phyloP scores from a whole-genome alignment of 2,113 vertebrate species.

The Cricetomys ansorgei region DNA sequence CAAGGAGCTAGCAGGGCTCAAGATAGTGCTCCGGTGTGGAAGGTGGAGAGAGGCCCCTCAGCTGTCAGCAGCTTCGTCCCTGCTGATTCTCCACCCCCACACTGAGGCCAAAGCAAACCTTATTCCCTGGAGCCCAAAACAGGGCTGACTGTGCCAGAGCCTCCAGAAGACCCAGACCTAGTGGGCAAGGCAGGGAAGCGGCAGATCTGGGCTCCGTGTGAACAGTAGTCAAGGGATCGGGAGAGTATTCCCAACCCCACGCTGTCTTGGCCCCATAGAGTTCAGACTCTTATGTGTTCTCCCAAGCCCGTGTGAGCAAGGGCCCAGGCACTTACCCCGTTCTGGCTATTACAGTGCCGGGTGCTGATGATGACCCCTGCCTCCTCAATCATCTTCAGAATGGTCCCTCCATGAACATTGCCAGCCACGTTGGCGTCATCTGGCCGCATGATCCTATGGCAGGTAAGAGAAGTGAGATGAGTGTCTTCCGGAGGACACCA shows the following conservation, averaged over 20 bases:
- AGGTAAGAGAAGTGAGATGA: neutral
- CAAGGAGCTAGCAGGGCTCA: neutral
- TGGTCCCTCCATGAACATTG: slow-evolving; percentile 95
- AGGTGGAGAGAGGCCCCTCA: neutral
- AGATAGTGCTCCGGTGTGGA: neutral
- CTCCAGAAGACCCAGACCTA: neutral
- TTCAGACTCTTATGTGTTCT: rapidly evolving
- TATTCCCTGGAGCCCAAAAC: rapidly evolving
- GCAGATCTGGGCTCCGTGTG: neutral
- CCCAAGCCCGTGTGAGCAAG: rapidly evolving
- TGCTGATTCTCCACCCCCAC: neutral
- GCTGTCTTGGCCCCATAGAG: rapidly evolving
- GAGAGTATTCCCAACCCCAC: neutral
- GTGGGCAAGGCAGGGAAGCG: neutral
- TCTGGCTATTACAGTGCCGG: slow-evolving; percentile 95
- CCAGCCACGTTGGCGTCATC: slow-evolving; percentile 96
- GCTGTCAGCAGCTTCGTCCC: neutral
- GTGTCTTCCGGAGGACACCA: too few relatives aligned
- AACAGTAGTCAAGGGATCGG: too few relatives aligned
- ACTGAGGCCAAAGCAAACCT: neutral
- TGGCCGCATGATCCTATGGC: slow-evolving; percentile 94
- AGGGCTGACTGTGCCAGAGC: neutral
- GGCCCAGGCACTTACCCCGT: slow-evolving; percentile 84
- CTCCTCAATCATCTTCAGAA: slow-evolving; percentile 99
- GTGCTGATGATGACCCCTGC: slow-evolving; percentile 96